phyloP scores from a whole-genome alignment of 2,797 vertebrate species.

The Poecilia picta region DNA sequence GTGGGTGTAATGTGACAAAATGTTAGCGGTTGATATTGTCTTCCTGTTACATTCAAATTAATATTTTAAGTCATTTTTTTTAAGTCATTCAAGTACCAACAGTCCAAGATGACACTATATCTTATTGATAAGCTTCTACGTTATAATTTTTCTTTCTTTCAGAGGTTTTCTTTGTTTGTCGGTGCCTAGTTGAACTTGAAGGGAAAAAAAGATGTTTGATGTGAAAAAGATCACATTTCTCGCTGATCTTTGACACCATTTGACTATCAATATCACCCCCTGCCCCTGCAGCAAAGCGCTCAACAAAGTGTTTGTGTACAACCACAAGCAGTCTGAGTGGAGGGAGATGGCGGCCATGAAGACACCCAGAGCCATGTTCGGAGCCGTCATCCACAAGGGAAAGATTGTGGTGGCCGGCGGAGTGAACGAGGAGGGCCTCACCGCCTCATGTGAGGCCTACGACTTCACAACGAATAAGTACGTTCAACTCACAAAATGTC shows the following conservation, averaged over 20 bases:
- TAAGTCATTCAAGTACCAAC: neutral
- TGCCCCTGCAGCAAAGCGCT: constrained; percentile 89
- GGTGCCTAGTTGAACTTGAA: neutral
- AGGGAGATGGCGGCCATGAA: constrained; percentile 94
- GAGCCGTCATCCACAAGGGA: constrained; percentile 87
- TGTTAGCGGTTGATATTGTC: neutral
- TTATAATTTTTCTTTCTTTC: neutral
- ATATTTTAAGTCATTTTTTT: neutral
- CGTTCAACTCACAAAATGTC: constrained; percentile 38
- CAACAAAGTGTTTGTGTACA: constrained; percentile 93
- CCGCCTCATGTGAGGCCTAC: constrained; percentile 86
- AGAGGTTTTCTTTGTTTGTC: neutral
- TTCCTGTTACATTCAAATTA: neutral
- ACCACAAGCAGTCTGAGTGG: constrained; percentile 97
- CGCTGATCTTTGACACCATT: neutral
- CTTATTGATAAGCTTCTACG: neutral
- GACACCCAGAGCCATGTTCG: constrained; percentile 94
- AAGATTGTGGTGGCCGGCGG: constrained; percentile 91
- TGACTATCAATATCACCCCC: neutral
- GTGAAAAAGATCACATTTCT: neutral
- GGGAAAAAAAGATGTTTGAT: neutral
- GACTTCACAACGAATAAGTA: constrained; percentile 93
- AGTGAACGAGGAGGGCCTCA: constrained; percentile 95
- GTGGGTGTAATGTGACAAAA: neutral
- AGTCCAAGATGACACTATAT: neutral